Evolutionary conservation across 2,797 vertebrate species (phyloP), one percentile per base, ranked within the genome.

Genomic region (Gambusia yucatana): DNA sequence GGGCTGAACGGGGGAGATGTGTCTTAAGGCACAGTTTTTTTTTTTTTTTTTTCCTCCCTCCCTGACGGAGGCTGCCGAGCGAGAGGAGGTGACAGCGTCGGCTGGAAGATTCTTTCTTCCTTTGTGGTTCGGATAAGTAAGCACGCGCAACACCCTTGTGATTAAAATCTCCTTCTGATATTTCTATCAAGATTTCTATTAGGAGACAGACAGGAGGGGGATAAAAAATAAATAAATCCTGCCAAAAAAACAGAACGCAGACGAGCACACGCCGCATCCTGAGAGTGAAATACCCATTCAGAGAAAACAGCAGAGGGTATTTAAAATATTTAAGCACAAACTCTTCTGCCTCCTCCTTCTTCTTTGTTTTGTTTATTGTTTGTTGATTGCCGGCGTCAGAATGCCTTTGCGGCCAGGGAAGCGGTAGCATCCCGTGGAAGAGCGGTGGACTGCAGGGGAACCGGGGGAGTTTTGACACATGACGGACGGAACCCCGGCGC

Each of bases 161-260:
- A 98, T 98, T 98, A 98, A 96, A 97, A 97, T 97, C 96, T 97
- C 96, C 94, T 95, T 98, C 95, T 97, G 97, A 97, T 97, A 97
- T 97, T 97, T 97, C 97, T 97, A 97, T 97, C 97, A 97, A 96
- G 95, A 97, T 97, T 97, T 97, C 96, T 95, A 96, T 96, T 94
- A 95, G 95, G 95, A 96, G 96, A 96, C 96, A 95, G 96, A 96
- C 96, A 94, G 94, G 93, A 80, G 93, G 81, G 83, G 82, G 82
- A 91, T 95, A 92, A 94, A 91, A 52, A 52, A 52, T 20, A 48
- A 48, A 52, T 17, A 52, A 52, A 25, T 52, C 52, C 95, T 97
- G 96, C 96, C 96, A 96, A 57, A 50, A 93, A 94, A 4, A 85
- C 86, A 95, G 93, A 95, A 93, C 84, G 91, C 92, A 91, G 91